Base-by-base conservation (phyloP, 1,140 invertebrate genomes). In the Oedothorax gibbosus region DNA sequence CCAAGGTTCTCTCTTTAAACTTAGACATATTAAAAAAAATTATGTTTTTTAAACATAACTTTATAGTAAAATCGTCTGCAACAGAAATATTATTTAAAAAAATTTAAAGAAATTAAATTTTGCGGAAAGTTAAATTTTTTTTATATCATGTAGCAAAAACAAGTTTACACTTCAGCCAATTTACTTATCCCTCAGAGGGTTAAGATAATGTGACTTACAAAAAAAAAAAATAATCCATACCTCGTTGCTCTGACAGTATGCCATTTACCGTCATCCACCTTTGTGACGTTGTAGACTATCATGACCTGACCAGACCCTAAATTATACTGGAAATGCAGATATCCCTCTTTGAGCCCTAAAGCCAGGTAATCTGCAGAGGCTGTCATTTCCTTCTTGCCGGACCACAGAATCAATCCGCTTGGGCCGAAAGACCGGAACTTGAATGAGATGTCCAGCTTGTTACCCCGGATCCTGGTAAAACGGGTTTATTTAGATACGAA, bases 211-310 rank as follows among this genome's bases (percentile, higher is more conserved):
- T 64, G 62, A 65, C 21, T n/a, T 65, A 20, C 21, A 65, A 65
- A 20, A 65, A 20, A 65, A 2, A 18, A 53, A 18, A 71, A n/a
- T 79, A 15, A 54, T 18, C 69, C 88, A 20, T 91, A 98, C 97
- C 97, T 96, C 53, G 95, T 93, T 51, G 95, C 95, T 90, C 94
- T 93, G 49, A 98, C 93, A 85, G 95, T 92, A 90, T 99, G 97
- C 97, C 97, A 98, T 60, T 96, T 91, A 76, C 96, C 96, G 90
- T 98, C 96, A 90, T 97, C 95, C 53, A 98, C 93, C 89, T 93
- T 93, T n/a, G 95, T 95, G 86, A 93, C 92, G 91, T 98, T 98
- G 87, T 96, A 96, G 82, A 93, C 92, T 15, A 98, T 93, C 57
- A 88, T 85, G 7, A 89, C 90, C 86, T 89, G 88, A n/a, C 89